Base-by-base conservation (phyloP, 2,113 vertebrate genomes). In the Pyxicephalus adspersus region DNA sequence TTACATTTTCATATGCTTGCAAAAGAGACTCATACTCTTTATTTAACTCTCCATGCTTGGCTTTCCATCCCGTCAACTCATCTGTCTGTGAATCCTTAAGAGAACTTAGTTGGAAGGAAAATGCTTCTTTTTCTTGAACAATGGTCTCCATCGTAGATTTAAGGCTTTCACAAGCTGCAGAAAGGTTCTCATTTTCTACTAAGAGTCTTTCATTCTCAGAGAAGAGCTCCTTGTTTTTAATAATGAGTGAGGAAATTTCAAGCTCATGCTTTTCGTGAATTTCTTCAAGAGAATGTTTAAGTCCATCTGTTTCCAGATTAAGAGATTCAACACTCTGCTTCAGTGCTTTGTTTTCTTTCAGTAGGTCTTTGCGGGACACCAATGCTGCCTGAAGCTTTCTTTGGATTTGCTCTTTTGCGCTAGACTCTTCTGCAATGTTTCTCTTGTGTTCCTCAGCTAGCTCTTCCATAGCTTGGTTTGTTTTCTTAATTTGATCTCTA, bases 21-120 rank as follows among this genome's bases (percentile, higher is more conserved):
- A 97, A 86, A 23, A 97, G 94, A 0, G 94, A 95, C 65, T 96
- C 95, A 4, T 96, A 95, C 58, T 97, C 94, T 75, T 94, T 92
- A 70, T 95, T 95, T 83, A 96, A 90, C 84, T 96, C 95, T 0
- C 87, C 88, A 52, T 96, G 95, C 81, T 92, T 93, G 7, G 92
- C 91, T 82, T 94, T 96, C 95, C 95, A 97, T 51, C 91, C 92
- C 70, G 94, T 94, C 66, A 95, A 88, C 88, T 96, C 95, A 80
- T 93, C 93, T 6, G 93, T 93, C 85, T 96, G 93, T 18, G 94
- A 95, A 88, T 95, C 94, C 86, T 94, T 95, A 2, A 96, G 90
- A 7, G 94, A 93, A 77, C 95, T 94, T 0, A 97, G 89, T 75
- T 96, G 95, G 83, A 93, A 94, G 28, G 95, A 95, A 86, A 96